Evolutionary conservation across 2,888 invertebrate species (phyloP), one percentile per base, ranked within the genome.

Genomic region (Luperina nickerlii): DNA sequence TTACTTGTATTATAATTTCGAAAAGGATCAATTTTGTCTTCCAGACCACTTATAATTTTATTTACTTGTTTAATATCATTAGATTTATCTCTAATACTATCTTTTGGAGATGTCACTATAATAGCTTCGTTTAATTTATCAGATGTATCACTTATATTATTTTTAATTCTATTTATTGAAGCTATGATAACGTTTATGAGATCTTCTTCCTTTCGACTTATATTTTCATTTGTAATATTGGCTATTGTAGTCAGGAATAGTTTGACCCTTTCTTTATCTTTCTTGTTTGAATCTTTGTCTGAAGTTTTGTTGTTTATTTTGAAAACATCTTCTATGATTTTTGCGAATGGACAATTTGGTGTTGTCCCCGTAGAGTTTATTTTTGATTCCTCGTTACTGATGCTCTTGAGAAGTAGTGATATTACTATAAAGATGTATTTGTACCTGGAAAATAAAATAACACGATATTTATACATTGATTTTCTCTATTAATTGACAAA

Each of bases 211-310:
- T 92, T 92, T 80, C 90, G 91, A 76, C 94, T 93, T 8, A 91
- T 89, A 70, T 92, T 93, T 57, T 92, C 92, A 72, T 93, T 92
- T 38, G 94, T 93, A 1, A 94, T 91, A 93, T 97, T 96, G 94
- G 98, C 98, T 95, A 97, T 97, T 57, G 97, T 95, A 90, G 97
- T 94, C 18, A 96, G 79, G 62, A 98, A 91, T 97, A 97, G 82
- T 95, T 96, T 89, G 94, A 98, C 94, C 97, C 98, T 90, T 96
- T 97, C 91, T 96, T 94, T 89, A 70, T 94, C 94, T 89, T 93
- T 93, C 11, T 91, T 74, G 8, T 88, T 83, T 42, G 87, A 87
- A 18, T 90, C 91, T 70, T 83, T 88, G 27, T 91, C 87, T 32
- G 92, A 90, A 27, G 91, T 94, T 89, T 91, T 95, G 78, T 95